Percentiles rank a stretch among this genome's conserved stretches.
phyloP scores from a whole-genome alignment of 1,140 invertebrate species.

The Tenebrio molitor region DNA sequence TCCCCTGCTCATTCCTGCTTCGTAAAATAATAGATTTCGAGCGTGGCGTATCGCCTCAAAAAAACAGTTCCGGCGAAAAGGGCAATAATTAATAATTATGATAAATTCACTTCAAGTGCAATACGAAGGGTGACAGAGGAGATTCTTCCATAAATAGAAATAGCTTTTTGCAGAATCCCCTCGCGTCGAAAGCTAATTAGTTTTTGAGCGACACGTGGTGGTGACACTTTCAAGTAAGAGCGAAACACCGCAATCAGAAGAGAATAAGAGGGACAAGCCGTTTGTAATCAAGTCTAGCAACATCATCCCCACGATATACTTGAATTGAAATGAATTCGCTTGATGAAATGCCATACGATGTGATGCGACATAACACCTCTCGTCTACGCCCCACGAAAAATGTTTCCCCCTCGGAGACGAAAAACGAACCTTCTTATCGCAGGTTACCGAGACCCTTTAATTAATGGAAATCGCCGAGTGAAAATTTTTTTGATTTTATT shows the following conservation, averaged over 20 bases:
- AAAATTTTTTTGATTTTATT: neutral
- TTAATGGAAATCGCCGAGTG: neutral
- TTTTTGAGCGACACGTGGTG: constrained; percentile 49
- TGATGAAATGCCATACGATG: constrained; percentile 1
- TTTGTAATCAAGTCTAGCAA: constrained; percentile 36
- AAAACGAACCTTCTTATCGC: neutral
- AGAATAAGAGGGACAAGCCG: constrained; percentile 35
- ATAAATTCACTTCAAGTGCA: constrained; percentile 11
- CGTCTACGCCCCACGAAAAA: neutral
- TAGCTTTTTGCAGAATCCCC: constrained; percentile 42
- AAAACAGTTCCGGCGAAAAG: constrained; percentile 1
- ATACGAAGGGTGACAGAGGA: constrained; percentile 3
- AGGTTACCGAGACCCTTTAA: neutral
- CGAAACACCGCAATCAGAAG: constrained; percentile 29
- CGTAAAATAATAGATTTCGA: constrained; percentile 32
- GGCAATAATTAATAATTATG: constrained; percentile 29
- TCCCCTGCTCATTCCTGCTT: constrained; percentile 8
- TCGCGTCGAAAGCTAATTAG: constrained; percentile 45
- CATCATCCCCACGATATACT: constrained; percentile 25
- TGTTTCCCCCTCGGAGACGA: neutral
- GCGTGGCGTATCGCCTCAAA: neutral
- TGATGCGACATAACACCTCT: neutral
- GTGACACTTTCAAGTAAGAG: constrained; percentile 45
- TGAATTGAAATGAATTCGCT: constrained; percentile 27
- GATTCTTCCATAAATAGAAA: constrained; percentile 40